Evolutionary conservation across 2,888 invertebrate genomes (phyloP).

Genomic region (Tinea semifulvella): DNA sequence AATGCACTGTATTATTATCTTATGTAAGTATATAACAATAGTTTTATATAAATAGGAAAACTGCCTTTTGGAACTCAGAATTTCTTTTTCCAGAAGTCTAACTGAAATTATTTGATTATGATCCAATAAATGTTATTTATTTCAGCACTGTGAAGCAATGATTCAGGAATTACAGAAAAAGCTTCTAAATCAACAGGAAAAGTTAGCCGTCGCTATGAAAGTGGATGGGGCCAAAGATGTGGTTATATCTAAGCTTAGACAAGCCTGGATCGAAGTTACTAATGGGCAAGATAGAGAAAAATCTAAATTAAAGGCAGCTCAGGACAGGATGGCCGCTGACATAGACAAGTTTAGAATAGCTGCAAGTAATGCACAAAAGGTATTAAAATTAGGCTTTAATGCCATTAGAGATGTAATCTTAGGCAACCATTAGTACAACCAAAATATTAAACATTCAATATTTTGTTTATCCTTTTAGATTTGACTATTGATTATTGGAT

Average conservation of each 20-base stretch:
- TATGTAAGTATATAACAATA: too few species aligned
- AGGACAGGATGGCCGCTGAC: slow-evolving; percentile 58
- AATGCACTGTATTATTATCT: too few species aligned
- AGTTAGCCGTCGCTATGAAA: slow-evolving; percentile 78
- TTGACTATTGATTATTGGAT: too few species aligned
- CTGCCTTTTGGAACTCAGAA: too few species aligned
- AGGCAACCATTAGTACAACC: too few species aligned
- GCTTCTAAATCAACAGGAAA: slow-evolving; percentile 80
- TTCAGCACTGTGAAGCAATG: slow-evolving; percentile 78
- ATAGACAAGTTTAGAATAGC: slow-evolving; percentile 53
- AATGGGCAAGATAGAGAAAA: slow-evolving; percentile 50
- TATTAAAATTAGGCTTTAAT: too few species aligned
- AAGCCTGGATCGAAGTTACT: slow-evolving; percentile 67
- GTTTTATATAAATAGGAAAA: too few species aligned
- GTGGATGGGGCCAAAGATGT: slow-evolving; percentile 80
- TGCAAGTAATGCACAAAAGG: slow-evolving; percentile 57
- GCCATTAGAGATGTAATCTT: too few species aligned
- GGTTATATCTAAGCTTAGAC: slow-evolving; percentile 71
- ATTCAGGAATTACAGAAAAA: slow-evolving; percentile 79
- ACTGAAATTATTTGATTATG: too few species aligned
- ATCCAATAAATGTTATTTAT: slow-evolving; percentile 23
- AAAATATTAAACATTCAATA: too few species aligned
- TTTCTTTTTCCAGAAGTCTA: too few species aligned
- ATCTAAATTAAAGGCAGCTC: slow-evolving; percentile 52
- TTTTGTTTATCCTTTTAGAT: too few species aligned